phyloP scores from a whole-genome alignment of 2,797 vertebrate genomes.

The Hydrolagus colliei region DNA sequence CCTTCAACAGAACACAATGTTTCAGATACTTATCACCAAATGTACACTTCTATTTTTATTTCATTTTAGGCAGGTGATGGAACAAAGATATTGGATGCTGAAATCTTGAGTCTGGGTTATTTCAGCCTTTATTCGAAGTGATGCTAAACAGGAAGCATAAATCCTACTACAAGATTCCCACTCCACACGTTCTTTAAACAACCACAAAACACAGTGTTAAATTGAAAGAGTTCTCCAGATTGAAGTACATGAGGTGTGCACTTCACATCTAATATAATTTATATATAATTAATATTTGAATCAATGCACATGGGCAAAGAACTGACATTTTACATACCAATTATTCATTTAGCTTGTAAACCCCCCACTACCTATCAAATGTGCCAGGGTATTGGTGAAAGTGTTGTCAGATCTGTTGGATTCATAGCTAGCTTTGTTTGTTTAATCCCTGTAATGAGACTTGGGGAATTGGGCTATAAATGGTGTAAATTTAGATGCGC shows the following conservation, averaged over 20 bases:
- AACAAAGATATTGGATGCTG: too few relatives aligned
- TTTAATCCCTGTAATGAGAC: too few relatives aligned
- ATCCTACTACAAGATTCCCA: too few relatives aligned
- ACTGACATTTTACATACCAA: background rate
- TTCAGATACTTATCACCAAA: too few relatives aligned
- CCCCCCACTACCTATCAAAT: background rate
- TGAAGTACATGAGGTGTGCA: background rate
- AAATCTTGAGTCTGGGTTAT: too few relatives aligned
- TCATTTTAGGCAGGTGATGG: too few relatives aligned
- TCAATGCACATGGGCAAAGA: background rate
- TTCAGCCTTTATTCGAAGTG: too few relatives aligned
- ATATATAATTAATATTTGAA: slow-evolving; percentile 3
- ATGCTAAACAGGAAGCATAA: too few relatives aligned
- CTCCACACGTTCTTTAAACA: too few relatives aligned
- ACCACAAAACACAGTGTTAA: background rate
- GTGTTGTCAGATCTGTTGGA: background rate
- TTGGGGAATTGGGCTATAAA: too few relatives aligned
- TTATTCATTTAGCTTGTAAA: background rate
- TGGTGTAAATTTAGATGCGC: background rate
- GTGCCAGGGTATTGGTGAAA: background rate
- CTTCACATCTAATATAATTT: background rate
- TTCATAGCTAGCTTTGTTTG: background rate
- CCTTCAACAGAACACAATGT: too few relatives aligned
- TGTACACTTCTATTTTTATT: too few relatives aligned
- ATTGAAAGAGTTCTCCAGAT: background rate